phyloP scores from a whole-genome alignment of 2,888 invertebrate species.

The Melinaea marsaeus region DNA sequence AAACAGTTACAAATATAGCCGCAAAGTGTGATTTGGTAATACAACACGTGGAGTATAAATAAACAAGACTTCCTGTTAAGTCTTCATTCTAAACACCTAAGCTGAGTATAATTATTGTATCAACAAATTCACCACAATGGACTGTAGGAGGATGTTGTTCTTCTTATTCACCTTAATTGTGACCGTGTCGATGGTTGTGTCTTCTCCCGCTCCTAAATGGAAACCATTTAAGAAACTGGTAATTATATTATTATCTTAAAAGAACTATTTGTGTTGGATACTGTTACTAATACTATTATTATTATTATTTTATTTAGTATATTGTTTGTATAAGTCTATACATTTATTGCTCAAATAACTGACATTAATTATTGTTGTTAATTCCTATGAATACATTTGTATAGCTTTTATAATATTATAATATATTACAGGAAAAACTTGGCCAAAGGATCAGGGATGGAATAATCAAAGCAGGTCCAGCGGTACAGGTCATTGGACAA shows the following conservation, averaged over 20 bases:
- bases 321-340: neutral
- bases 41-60: neutral
- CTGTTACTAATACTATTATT: too few species aligned
- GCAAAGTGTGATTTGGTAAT: too few species aligned
- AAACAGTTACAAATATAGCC: too few species aligned
- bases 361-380: too few species aligned
- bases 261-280: too few species aligned
- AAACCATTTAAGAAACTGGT: slow-evolving; percentile 43
- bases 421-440: slow-evolving; percentile 42
- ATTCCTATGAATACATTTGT: too few species aligned
- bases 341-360: too few species aligned
- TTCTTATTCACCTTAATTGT: slow-evolving; percentile 37
- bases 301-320: too few species aligned
- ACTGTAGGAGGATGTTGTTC: slow-evolving; percentile 31
- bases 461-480: slow-evolving; percentile 51
- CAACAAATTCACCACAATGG: neutral
- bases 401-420: neutral
- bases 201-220: slow-evolving; percentile 39
- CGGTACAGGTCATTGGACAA: slow-evolving; percentile 45
- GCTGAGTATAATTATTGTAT: neutral
- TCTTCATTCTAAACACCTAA: neutral
- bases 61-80: neutral
- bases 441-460: slow-evolving; percentile 48
- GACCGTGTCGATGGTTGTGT: slow-evolving; percentile 32
- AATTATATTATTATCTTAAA: too few species aligned